Evolutionary conservation across 2,797 vertebrate species (phyloP).

Genomic region (Schizopygopsis malacanthus): DNA sequence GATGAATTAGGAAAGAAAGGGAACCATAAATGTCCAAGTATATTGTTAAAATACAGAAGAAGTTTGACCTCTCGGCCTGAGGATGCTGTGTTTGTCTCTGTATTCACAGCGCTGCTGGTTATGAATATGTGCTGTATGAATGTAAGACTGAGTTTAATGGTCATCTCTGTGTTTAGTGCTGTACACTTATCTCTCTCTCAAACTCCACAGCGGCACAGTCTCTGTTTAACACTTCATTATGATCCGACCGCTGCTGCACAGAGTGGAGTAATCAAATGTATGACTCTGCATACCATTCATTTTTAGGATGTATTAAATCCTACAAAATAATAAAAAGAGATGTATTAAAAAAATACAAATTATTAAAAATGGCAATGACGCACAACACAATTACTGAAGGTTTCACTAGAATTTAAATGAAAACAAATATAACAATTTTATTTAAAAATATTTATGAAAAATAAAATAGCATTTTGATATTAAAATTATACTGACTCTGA

Average conservation of each 20-base stretch:
- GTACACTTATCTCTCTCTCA: conserved; percentile 37
- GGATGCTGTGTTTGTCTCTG: not conserved
- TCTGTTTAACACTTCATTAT: not conserved
- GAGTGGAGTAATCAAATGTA: not conserved
- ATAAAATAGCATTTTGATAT: not conserved
- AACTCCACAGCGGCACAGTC: not conserved
- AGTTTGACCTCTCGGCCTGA: not conserved
- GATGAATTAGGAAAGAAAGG: not conserved
- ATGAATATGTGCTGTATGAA: conserved; percentile 38
- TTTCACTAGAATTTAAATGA: not conserved
- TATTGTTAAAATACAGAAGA: not conserved
- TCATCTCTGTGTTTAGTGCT: conserved; percentile 39
- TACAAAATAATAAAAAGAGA: not conserved
- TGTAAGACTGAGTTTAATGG: conserved; percentile 45
- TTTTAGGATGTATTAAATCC: not conserved
- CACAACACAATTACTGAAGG: not conserved
- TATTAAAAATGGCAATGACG: not conserved
- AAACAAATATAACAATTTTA: not conserved
- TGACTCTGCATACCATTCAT: not conserved
- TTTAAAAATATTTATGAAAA: too few species aligned
- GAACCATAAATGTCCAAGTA: too few species aligned
- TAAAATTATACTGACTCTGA: not conserved
- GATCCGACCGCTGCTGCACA: not conserved
- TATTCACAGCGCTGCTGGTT: not conserved
- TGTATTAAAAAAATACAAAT: not conserved